Evolutionary conservation across 2,888 invertebrate genomes (phyloP).

Genomic region (Elgonia sp.): DNA sequence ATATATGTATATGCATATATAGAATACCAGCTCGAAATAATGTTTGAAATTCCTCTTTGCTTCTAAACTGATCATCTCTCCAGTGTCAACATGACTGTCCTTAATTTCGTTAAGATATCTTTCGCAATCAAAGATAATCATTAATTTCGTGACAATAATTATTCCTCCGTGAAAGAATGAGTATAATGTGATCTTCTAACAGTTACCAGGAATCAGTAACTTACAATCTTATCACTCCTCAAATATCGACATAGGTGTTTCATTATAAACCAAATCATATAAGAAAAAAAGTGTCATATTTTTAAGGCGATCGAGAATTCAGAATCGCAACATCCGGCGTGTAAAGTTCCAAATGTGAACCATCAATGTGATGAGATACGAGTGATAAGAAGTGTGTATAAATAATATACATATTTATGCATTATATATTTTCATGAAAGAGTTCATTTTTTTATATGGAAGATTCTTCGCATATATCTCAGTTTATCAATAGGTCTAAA

Average conservation of each 20-base stretch:
- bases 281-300: conserved; percentile 72
- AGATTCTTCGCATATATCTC: no score
- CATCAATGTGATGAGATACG: conserved; percentile 61
- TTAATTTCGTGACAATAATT: conserved; percentile 65
- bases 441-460: no score
- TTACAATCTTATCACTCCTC: conserved; percentile 76
- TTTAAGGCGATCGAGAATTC: conserved; percentile 67
- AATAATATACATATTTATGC: conserved; percentile 10
- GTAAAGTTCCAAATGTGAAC: conserved; percentile 71
- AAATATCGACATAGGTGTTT: conserved; percentile 82
- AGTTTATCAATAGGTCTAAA: no score
- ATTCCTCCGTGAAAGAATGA: conserved; percentile 47
- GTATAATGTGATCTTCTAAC: conserved; percentile 70
- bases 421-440: no score
- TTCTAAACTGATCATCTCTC: conserved; percentile 49
- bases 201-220: conserved; percentile 74
- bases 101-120: conserved; percentile 64
- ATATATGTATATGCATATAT: no score
- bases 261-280: conserved; percentile 72
- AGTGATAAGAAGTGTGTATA: conserved; percentile 55
- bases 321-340: conserved; percentile 76
- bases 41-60: background rate
- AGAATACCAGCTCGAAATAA: no score
- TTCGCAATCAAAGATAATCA: conserved; percentile 61
- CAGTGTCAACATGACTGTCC: conserved; percentile 58